Conservation (phyloP, 1,140 invertebrate genomes). For the Archivesica marissinica region DNA sequence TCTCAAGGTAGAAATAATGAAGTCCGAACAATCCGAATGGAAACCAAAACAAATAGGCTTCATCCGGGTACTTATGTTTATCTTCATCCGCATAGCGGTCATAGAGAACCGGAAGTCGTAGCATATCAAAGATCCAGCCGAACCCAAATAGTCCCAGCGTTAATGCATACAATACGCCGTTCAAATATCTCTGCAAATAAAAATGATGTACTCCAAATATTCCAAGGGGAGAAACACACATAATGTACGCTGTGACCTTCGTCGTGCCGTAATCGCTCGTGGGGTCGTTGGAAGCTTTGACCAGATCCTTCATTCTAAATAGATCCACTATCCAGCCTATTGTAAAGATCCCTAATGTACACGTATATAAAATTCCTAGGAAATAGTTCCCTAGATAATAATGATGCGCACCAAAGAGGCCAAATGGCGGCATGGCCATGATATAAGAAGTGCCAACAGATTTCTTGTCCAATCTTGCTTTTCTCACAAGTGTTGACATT, state of each 20-base stretch:
- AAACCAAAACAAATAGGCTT: constrained; percentile 62
- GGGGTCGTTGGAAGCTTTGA: constrained; percentile 50
- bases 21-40: constrained; percentile 64
- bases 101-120: constrained; percentile 57
- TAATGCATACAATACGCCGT: constrained; percentile 47
- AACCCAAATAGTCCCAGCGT: constrained; percentile 61
- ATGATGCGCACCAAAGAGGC: constrained; percentile 62
- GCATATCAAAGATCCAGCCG: constrained; percentile 64
- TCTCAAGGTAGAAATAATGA: constrained; percentile 64
- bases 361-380: constrained; percentile 51
- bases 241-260: constrained; percentile 50
- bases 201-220: constrained; percentile 64
- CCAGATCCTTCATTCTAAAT: constrained; percentile 53
- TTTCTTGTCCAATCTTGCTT: constrained; percentile 58
- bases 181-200: constrained; percentile 55
- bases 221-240: constrained; percentile 57
- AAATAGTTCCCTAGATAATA: constrained; percentile 60
- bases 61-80: constrained; percentile 63
- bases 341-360: constrained; percentile 59
- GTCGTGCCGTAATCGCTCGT: constrained; percentile 46
- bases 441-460: constrained; percentile 44
- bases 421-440: constrained; percentile 55
- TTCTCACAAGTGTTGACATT: constrained; percentile 71
- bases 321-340: constrained; percentile 62
- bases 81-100: constrained; percentile 45